These are phyloP conservation scores for Drosophila paracracens DNA, from an alignment of 2,888 invertebrate species.

Conservation along the genomic window DNA sequence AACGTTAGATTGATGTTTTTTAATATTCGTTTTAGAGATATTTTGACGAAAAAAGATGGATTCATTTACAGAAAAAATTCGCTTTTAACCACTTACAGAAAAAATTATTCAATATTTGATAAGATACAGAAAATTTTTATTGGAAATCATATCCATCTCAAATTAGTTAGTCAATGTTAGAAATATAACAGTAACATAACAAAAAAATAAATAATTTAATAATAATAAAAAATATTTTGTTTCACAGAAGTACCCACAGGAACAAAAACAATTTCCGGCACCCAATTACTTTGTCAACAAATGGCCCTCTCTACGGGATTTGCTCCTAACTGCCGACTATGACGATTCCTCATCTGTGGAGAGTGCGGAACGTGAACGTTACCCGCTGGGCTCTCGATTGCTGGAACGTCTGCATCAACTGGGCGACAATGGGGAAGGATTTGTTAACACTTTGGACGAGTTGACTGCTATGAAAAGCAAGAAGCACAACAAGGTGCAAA, in stretches of 20 bases:
- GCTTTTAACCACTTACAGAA: background rate
- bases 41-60: background rate
- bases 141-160: background rate
- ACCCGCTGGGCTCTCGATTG: constrained; percentile 42
- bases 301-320: constrained; percentile 81
- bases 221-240: background rate
- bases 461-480: constrained; percentile 67
- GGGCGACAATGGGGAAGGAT: constrained; percentile 33
- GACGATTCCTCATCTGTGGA: constrained; percentile 58
- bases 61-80: background rate
- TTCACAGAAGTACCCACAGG: constrained; percentile 44
- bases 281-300: constrained; percentile 68
- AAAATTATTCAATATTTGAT: no score
- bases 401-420: constrained; percentile 70
- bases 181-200: background rate
- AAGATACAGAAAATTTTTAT: background rate
- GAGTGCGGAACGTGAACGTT: constrained; percentile 47
- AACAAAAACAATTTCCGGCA: constrained; percentile 44
- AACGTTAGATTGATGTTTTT: background rate
- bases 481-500: constrained; percentile 49
- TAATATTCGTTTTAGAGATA: background rate
- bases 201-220: background rate
- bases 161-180: background rate
- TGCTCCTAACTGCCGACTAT: constrained; percentile 75
- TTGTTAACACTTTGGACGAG: constrained; percentile 38